A percentile compares a stretch with the other conserved stretches of the same genome.
Evolutionary conservation across 2,888 invertebrate genomes (phyloP).

Genomic region (Eudemis profundana): DNA sequence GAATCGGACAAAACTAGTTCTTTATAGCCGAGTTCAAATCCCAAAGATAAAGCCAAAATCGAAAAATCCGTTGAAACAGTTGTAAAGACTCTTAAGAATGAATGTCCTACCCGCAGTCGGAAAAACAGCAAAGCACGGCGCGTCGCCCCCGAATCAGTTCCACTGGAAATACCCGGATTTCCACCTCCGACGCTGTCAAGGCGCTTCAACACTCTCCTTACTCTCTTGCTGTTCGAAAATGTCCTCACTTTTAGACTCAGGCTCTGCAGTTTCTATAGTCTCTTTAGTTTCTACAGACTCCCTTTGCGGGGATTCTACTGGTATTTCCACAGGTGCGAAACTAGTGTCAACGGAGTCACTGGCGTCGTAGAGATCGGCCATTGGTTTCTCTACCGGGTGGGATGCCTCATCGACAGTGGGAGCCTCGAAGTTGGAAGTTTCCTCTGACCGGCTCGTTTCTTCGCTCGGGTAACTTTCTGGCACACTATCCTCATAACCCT

Average conservation of each 20-base stretch:
- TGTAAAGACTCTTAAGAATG: neutral
- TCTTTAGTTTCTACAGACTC: conserved; percentile 14
- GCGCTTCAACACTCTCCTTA: conserved; percentile 56
- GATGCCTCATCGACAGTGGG: neutral
- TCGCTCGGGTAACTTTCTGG: neutral
- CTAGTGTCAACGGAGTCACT: conserved; percentile 67
- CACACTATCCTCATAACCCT: neutral
- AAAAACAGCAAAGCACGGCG: conserved; percentile 35
- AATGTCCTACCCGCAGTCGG: conserved; percentile 17
- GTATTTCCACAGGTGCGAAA: conserved; percentile 62
- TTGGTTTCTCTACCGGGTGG: neutral
- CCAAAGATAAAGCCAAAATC: no score
- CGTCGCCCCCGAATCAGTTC: conserved; percentile 81
- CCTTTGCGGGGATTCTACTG: conserved; percentile 19
- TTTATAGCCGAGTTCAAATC: no score
- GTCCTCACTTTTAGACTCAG: conserved; percentile 52
- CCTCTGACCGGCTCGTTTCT: neutral
- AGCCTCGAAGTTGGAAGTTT: conserved; percentile 21
- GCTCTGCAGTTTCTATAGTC: conserved; percentile 32
- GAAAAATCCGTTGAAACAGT: neutral
- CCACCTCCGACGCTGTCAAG: conserved; percentile 69
- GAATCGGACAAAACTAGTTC: no score
- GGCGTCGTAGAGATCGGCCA: conserved; percentile 63
- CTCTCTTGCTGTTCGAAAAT: conserved; percentile 62
- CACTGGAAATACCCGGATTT: conserved; percentile 76